These are phyloP conservation scores for Pseudomyrmex concolor DNA, from an alignment of 1,140 invertebrate genomes.

Conservation along the genomic window DNA sequence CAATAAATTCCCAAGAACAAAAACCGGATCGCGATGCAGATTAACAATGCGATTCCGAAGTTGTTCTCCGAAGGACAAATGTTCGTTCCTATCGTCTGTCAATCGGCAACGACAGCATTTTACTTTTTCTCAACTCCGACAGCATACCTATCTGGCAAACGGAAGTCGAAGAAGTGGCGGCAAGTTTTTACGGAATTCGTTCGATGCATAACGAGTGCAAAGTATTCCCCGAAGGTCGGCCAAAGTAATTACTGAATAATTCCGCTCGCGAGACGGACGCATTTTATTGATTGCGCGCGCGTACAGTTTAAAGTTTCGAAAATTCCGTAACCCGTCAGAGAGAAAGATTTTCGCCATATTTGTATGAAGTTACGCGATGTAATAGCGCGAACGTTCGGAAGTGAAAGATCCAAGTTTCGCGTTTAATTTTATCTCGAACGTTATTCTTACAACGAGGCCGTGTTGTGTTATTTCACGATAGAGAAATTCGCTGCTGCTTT, in stretches of 20 bases:
- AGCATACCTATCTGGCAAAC: slow-evolving; percentile 52
- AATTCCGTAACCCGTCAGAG: slow-evolving; percentile 18
- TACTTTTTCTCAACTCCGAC: slow-evolving; percentile 45
- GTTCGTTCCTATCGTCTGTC: slow-evolving; percentile 9
- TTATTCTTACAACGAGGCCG: neutral
- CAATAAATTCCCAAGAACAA: too few relatives aligned
- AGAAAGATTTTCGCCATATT: neutral
- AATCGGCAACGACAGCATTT: neutral
- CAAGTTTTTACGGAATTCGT: slow-evolving; percentile 69
- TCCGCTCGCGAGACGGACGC: slow-evolving; percentile 9
- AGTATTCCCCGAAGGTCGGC: slow-evolving; percentile 65
- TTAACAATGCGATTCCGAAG: neutral
- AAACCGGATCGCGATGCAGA: too few relatives aligned
- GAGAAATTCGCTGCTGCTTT: too few relatives aligned
- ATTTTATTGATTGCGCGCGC: slow-evolving; percentile 11
- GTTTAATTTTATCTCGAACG: slow-evolving; percentile 4
- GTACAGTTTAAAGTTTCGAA: slow-evolving; percentile 47
- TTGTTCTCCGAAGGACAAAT: slow-evolving; percentile 21
- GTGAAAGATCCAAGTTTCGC: neutral
- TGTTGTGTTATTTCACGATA: too few relatives aligned
- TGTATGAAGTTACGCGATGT: neutral
- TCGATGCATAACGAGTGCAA: slow-evolving; percentile 66
- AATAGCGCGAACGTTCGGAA: neutral
- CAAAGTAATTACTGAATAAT: slow-evolving; percentile 44
- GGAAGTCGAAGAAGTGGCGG: slow-evolving; percentile 67